Conservation (phyloP, 2,888 invertebrate genomes). For the Chaitophorus viminalis region DNA sequence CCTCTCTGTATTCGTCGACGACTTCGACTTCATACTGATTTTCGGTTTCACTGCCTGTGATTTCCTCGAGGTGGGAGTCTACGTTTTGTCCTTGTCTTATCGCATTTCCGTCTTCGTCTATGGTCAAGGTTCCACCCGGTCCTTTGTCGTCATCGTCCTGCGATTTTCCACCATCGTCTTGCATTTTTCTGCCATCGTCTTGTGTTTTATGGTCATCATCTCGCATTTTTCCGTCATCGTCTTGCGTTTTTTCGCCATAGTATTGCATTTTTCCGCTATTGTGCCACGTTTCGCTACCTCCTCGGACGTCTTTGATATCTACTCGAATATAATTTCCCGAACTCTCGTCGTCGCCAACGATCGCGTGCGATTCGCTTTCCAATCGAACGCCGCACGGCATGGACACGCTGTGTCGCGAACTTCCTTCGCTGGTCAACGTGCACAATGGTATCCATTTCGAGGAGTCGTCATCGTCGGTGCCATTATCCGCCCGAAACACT, state of each 20-base stretch:
- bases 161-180: background rate
- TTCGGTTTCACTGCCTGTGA: background rate
- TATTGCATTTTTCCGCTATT: background rate
- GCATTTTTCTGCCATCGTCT: background rate
- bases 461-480: background rate
- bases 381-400: slow-evolving; percentile 35
- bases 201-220: background rate
- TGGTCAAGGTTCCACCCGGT: background rate
- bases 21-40: background rate
- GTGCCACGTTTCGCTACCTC: background rate
- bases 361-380: background rate
- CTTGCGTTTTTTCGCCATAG: background rate
- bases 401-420: background rate
- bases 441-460: slow-evolving; percentile 39
- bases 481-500: background rate
- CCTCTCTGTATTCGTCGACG: background rate
- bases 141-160: background rate
- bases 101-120: background rate
- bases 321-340: background rate
- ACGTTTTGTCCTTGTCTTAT: background rate
- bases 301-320: background rate
- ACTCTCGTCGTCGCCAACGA: background rate
- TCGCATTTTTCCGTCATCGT: background rate
- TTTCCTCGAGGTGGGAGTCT: background rate
- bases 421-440: slow-evolving; percentile 16